phyloP scores from a whole-genome alignment of 2,113 vertebrate species.

The rat (Rattus norvegicus) region DNA sequence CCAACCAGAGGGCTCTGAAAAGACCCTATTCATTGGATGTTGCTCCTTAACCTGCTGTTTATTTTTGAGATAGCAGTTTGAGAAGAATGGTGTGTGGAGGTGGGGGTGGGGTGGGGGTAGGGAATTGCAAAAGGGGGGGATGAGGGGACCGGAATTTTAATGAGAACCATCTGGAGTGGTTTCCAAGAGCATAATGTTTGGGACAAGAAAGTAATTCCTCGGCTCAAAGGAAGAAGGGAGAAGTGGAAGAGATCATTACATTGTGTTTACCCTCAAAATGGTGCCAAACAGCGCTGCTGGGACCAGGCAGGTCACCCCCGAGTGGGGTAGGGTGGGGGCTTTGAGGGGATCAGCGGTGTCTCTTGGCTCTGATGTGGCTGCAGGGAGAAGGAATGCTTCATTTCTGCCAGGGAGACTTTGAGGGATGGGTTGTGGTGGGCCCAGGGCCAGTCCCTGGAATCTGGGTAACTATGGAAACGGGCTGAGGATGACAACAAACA shows the following conservation, averaged over 20 bases:
- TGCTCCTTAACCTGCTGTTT: conserved; percentile 59
- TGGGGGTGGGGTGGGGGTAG: not conserved
- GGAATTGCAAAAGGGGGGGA: not conserved
- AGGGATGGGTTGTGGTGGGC: conserved; percentile 83
- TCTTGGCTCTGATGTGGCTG: not conserved
- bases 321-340: not conserved
- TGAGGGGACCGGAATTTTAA: conserved; percentile 80
- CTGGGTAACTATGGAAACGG: conserved; percentile 83
- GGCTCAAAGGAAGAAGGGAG: conserved; percentile 12
- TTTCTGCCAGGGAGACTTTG: conserved; percentile 80
- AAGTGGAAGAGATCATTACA: not conserved
- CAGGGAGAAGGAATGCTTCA: conserved; percentile 54
- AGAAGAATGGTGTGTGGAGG: conserved; percentile 25
- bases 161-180: conserved; percentile 82
- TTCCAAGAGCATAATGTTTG: conserved; percentile 74
- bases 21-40: not conserved
- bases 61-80: conserved; percentile 72
- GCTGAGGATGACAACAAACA: conserved; percentile 85
- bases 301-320: not conserved
- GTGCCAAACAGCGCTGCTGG: conserved; percentile 38
- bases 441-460: conserved; percentile 83
- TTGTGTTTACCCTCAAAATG: conserved; percentile 37
- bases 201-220: conserved; percentile 72
- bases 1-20: not conserved
- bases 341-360: not conserved